Percentiles rank a stretch among this genome's conserved stretches.
Evolutionary conservation across 2,113 vertebrate genomes (phyloP).

Genomic region (Columba janthina): DNA sequence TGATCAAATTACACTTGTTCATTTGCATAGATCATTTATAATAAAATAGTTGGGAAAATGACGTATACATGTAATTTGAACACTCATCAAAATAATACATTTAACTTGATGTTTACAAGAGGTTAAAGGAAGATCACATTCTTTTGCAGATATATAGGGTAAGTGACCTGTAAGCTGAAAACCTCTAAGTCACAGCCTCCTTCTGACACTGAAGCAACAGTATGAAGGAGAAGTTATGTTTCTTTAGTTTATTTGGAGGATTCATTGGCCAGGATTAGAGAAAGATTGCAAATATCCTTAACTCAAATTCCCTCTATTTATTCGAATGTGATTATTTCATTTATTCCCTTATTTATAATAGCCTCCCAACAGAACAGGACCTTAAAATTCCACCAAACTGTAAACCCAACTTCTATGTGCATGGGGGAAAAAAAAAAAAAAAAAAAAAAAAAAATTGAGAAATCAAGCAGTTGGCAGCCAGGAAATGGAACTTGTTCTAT

Average conservation of each 20-base stretch:
- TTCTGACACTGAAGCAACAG: neutral
- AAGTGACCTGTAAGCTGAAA: neutral
- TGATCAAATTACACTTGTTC: neutral
- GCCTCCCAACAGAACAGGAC: neutral
- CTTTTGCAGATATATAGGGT: neutral
- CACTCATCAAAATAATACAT: neutral
- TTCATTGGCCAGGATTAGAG: neutral
- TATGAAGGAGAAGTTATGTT: neutral
- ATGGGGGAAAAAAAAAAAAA: neutral
- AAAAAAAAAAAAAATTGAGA: neutral
- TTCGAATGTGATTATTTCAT: too few species aligned
- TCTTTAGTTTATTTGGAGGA: neutral
- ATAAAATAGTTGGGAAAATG: neutral
- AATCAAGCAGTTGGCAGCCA: neutral
- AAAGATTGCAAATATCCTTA: neutral
- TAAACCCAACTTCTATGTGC: neutral
- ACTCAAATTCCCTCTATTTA: too few species aligned
- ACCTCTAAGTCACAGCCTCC: neutral
- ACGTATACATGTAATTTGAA: rapidly evolving
- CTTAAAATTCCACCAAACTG: neutral
- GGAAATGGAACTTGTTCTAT: neutral
- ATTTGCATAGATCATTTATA: neutral
- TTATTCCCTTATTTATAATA: too few species aligned
- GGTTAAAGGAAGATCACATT: neutral
- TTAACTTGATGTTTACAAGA: rapidly evolving